A percentile compares a stretch with the other conserved stretches of the same genome.
Conservation (phyloP, 1,140 invertebrate genomes). For the Temnothorax curvispinosus region DNA sequence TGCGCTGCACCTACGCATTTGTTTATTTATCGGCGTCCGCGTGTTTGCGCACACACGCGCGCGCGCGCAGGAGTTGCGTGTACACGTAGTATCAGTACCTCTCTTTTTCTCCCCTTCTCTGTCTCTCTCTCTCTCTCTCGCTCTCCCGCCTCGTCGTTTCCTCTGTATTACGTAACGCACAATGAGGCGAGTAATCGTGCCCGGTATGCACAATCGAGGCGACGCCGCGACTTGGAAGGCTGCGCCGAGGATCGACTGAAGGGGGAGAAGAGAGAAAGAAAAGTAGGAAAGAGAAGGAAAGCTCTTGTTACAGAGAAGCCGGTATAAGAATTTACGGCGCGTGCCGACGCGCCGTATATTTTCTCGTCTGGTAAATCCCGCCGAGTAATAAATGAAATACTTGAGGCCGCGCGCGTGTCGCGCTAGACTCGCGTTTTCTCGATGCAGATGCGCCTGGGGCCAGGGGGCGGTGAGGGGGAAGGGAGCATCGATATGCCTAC, state of each 20-base stretch:
- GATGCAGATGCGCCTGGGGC: constrained; percentile 15
- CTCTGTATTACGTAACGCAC: constrained; percentile 30
- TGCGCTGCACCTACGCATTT: constrained; percentile 39
- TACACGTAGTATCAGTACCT: background rate
- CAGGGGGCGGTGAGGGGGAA: background rate
- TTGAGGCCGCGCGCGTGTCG: background rate
- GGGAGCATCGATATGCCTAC: constrained; percentile 32
- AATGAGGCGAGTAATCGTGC: constrained; percentile 51
- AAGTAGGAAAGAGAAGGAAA: constrained; percentile 22
- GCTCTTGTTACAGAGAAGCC: background rate
- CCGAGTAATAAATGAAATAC: constrained; percentile 35
- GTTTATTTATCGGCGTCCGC: constrained; percentile 29
- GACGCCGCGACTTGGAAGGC: constrained; percentile 46
- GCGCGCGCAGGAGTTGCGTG: background rate
- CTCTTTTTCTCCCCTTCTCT: background rate
- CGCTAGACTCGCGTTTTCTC: background rate
- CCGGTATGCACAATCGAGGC: constrained; percentile 66
- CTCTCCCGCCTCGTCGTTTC: background rate
- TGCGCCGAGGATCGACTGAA: background rate
- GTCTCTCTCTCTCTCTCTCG: too few relatives aligned
- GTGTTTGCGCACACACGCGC: background rate
- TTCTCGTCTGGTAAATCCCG: constrained; percentile 6
- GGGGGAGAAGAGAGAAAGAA: background rate
- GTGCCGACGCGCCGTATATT: constrained; percentile 6
- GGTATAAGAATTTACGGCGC: constrained; percentile 2